Base-by-base conservation (phyloP, 2,888 invertebrate species). In the Criorhina ranunculi region DNA sequence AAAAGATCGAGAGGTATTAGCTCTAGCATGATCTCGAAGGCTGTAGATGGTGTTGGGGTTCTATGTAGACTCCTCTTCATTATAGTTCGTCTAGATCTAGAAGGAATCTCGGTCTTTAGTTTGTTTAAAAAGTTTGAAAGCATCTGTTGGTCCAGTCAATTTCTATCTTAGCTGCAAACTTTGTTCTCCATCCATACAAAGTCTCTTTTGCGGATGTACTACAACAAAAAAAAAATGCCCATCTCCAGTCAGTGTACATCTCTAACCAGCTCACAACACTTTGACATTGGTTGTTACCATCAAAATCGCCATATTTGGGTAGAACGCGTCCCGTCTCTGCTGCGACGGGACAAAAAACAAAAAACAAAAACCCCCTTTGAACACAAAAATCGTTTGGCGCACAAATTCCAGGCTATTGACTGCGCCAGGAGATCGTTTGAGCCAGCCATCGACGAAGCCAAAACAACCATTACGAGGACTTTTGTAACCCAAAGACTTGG, bases 261-360 rank as follows among this genome's bases (percentile, higher is more conserved):
- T 53, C 49, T 29, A 51, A 51, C 49, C 49, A 49, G 64, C 49
- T 2, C 64, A 44, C 64, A 37, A 53, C 60, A 73, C 66, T 69
- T 24, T 78, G 77, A 78, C 83, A 76, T 69, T 51, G 66, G 64
- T 85, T 44, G 73, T 75, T 53, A 69, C 75, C 70, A 76, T 59
- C 70, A 44, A 62, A 60, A 70, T 80, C 42, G 53, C 85, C 85
- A 75, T 85, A 85, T 85, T 76, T 85, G 85, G 85, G 51, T 51
- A 46, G 55, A 40, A 35, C 19, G 33, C 37, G 46, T 55, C 44
- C 29, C 8, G 24, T 15, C 19, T 33, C 67, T 24, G 42, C 33
- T 42, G 42, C 44, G 40, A n/a, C n/a, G n/a, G n/a, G n/a, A n/a
- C n/a, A n/a, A n/a, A 33, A 55, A 15, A 62, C 57, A 49, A 35